These are phyloP conservation scores for Amitus sp. DNA, from an alignment of 2,888 invertebrate species.

Conservation along the genomic window DNA sequence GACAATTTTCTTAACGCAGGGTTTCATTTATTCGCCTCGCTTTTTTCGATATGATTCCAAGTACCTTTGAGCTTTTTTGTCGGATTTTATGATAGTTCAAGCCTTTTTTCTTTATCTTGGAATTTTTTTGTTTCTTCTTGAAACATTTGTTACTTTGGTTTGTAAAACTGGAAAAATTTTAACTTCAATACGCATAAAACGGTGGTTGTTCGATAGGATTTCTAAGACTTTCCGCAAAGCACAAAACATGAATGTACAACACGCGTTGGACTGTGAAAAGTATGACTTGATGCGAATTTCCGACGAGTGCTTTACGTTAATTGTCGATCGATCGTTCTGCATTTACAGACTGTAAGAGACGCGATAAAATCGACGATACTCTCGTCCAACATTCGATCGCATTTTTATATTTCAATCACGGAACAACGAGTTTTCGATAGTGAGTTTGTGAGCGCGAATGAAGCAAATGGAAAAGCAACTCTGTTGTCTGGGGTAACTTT, in stretches of 20 bases:
- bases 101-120: too few species aligned
- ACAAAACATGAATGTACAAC: not conserved
- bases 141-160: too few species aligned
- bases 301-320: not conserved
- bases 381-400: constrained; percentile 21
- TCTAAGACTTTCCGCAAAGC: not conserved
- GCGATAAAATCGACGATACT: constrained; percentile 9
- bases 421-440: constrained; percentile 40
- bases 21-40: constrained; percentile 22
- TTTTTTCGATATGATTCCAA: too few species aligned
- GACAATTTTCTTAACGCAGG: constrained; percentile 22
- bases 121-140: too few species aligned
- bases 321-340: not conserved
- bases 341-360: constrained; percentile 6
- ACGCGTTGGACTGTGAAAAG: not conserved
- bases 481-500: constrained; percentile 54
- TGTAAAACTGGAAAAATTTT: too few species aligned
- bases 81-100: not conserved
- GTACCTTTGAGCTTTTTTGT: constrained; percentile 18
- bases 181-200: too few species aligned
- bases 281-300: not conserved
- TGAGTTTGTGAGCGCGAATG: constrained; percentile 29
- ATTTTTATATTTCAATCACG: constrained; percentile 35
- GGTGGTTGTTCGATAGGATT: too few species aligned
- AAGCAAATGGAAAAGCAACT: constrained; percentile 33